Conservation (phyloP, 2,888 invertebrate genomes). For the Epicampocera succincta region DNA sequence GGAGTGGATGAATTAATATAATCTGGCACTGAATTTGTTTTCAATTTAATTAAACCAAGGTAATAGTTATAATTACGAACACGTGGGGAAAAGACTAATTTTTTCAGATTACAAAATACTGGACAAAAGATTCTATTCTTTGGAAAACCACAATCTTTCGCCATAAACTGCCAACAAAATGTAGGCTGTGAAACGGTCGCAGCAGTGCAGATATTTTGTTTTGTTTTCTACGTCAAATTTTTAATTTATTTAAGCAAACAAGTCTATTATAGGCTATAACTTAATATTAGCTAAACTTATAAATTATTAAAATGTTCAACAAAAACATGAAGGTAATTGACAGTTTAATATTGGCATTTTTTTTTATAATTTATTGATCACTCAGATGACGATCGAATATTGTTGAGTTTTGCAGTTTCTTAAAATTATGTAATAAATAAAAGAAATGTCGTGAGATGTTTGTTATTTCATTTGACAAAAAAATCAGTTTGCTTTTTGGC, state of each 20-base stretch:
- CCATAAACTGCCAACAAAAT: neutral
- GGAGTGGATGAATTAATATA: too few species aligned
- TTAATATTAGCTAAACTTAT: neutral
- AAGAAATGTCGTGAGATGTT: conserved; percentile 54
- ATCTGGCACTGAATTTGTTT: too few species aligned
- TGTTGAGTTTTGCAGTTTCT: neutral
- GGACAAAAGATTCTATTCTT: neutral
- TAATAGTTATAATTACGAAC: too few species aligned
- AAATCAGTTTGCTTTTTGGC: conserved; percentile 6
- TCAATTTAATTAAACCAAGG: too few species aligned
- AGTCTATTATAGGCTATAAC: neutral
- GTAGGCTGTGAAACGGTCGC: neutral
- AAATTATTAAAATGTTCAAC: conserved; percentile 38
- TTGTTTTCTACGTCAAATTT: conserved; percentile 8
- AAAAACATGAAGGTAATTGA: conserved; percentile 29
- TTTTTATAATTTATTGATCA: conserved; percentile 51
- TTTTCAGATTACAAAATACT: conserved; percentile 25
- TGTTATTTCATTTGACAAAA: conserved; percentile 3
- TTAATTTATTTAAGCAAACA: conserved; percentile 38
- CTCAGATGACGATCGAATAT: conserved; percentile 4
- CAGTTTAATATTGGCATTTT: conserved; percentile 16
- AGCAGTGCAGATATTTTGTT: conserved; percentile 20
- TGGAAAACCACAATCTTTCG: conserved; percentile 29
- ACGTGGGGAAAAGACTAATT: neutral
- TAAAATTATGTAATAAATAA: conserved; percentile 60